Evolutionary conservation across 2,888 invertebrate genomes (phyloP).

Genomic region (Myopa tessellatipennis): DNA sequence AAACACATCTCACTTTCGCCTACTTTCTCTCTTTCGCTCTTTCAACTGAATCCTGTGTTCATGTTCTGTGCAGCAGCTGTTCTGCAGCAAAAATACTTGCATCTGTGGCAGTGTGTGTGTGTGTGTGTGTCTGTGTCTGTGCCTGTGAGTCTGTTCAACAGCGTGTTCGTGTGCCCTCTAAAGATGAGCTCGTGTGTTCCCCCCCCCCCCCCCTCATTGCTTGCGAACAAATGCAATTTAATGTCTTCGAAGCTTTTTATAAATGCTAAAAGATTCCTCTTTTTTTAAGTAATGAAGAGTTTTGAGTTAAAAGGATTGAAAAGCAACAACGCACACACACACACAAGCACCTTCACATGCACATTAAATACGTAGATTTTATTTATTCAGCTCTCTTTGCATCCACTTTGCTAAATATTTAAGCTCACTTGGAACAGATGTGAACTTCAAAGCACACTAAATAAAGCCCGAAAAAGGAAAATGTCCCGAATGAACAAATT

Average conservation of each 20-base stretch:
- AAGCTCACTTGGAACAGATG: too few relatives aligned
- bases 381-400: neutral
- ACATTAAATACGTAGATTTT: neutral
- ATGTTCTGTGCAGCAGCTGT: neutral
- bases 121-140: neutral
- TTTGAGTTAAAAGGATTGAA: neutral
- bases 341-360: neutral
- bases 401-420: neutral
- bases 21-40: neutral
- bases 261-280: neutral
- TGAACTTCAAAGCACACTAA: too few relatives aligned
- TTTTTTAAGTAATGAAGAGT: neutral
- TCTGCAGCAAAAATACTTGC: neutral
- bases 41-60: too few relatives aligned
- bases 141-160: neutral
- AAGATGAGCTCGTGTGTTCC: neutral
- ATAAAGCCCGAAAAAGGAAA: too few relatives aligned
- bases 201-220: too few relatives aligned
- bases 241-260: neutral
- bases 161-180: too few relatives aligned
- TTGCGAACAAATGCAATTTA: neutral
- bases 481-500: too few relatives aligned
- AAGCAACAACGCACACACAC: neutral
- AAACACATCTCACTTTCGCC: neutral
- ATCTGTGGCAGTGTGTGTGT: slow-evolving; percentile 1